Conservation (phyloP, 92 coral and sea anemone species). For the Phenganax marumi region DNA sequence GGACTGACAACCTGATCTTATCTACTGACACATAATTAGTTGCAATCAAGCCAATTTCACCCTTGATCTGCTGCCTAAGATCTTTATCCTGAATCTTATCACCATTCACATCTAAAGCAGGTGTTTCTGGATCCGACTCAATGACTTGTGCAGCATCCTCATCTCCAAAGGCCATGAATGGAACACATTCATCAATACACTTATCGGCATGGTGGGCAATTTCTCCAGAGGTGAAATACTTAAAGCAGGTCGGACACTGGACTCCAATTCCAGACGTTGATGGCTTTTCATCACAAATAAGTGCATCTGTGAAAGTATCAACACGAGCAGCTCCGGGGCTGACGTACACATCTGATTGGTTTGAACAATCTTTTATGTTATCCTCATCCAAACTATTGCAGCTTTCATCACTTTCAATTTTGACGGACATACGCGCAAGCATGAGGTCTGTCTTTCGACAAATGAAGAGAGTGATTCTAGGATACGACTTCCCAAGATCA, state of each 20-base stretch:
- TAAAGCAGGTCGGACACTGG: too few relatives aligned
- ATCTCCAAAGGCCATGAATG: not conserved
- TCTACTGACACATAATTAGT: too few relatives aligned
- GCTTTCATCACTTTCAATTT: conserved; percentile 34
- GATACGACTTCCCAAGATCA: conserved; percentile 30
- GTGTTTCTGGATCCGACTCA: not conserved
- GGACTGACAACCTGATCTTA: too few relatives aligned
- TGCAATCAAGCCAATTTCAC: too few relatives aligned
- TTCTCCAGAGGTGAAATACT: too few relatives aligned
- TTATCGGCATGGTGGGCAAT: too few relatives aligned
- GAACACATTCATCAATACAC: not conserved
- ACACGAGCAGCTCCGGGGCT: not conserved
- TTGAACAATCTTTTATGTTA: conserved; percentile 16
- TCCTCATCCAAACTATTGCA: conserved; percentile 12
- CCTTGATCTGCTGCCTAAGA: too few relatives aligned
- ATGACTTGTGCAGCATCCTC: conserved; percentile 8
- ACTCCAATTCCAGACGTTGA: too few relatives aligned
- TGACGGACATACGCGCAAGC: conserved; percentile 17
- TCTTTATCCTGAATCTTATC: too few relatives aligned
- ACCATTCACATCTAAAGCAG: too few relatives aligned
- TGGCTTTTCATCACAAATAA: not conserved
- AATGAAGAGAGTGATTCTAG: conserved; percentile 16
- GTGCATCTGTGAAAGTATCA: too few relatives aligned
- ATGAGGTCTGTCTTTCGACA: conserved; percentile 24
- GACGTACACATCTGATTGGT: not conserved